Evolutionary conservation across 1,140 invertebrate species (phyloP).

Genomic region (Pogonomyrmex barbatus): DNA sequence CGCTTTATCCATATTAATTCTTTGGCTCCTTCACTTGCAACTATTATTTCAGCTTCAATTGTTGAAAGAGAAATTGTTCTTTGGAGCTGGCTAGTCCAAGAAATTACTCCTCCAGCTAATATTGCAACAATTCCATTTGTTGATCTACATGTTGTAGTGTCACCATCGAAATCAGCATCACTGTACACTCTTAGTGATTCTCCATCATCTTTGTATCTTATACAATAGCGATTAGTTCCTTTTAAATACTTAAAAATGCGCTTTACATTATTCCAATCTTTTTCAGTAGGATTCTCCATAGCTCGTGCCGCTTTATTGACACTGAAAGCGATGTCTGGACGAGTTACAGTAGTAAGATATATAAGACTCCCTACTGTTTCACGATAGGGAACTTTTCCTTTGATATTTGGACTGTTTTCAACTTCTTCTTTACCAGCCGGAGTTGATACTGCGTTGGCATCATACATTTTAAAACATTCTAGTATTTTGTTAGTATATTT

Average conservation of each 20-base stretch:
- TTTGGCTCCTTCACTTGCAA: conserved; percentile 1
- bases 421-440: conserved; percentile 34
- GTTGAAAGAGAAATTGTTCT: conserved; percentile 4
- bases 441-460: conserved; percentile 70
- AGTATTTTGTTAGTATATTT: conserved; percentile 71
- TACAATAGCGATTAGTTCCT: conserved; percentile 78
- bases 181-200: conserved; percentile 24
- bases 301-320: conserved; percentile 69
- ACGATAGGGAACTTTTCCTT: conserved; percentile 72
- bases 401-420: background rate
- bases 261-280: conserved; percentile 81
- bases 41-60: conserved; percentile 20
- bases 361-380: conserved; percentile 82
- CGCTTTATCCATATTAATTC: background rate
- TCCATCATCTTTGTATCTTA: conserved; percentile 13
- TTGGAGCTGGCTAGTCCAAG: background rate
- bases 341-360: conserved; percentile 80
- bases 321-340: conserved; percentile 82
- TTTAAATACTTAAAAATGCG: conserved; percentile 82
- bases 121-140: background rate
- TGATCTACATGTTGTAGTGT: background rate
- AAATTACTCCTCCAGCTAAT: background rate
- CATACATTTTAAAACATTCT: conserved; percentile 72
- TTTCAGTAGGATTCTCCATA: conserved; percentile 71
- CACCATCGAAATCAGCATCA: conserved; percentile 14